Conservation (phyloP, 2,888 invertebrate genomes). For the Noctua fimbriata region DNA sequence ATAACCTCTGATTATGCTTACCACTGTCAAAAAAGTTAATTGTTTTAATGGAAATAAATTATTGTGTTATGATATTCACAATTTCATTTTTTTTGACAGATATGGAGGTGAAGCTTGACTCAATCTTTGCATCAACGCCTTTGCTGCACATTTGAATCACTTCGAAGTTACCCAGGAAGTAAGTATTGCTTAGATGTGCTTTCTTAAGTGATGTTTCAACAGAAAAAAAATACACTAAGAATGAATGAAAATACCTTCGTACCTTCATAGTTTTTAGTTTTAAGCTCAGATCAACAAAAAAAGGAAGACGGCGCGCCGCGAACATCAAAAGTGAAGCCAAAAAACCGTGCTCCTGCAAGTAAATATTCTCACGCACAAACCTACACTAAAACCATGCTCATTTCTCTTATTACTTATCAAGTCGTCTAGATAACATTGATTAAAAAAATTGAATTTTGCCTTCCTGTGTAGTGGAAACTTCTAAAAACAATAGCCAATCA, state of each 20-base stretch:
- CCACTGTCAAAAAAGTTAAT: neutral
- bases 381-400: slow-evolving; percentile 1
- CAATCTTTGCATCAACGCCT: slow-evolving; percentile 73
- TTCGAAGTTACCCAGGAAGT: slow-evolving; percentile 69
- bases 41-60: neutral
- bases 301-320: neutral
- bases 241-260: neutral
- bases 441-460: neutral
- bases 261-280: neutral
- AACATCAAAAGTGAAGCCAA: neutral
- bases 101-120: slow-evolving; percentile 84
- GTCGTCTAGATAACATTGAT: neutral
- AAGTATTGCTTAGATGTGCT: slow-evolving; percentile 8
- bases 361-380: slow-evolving; percentile 8
- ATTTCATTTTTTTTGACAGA: slow-evolving; percentile 68
- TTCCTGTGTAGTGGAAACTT: too few relatives aligned
- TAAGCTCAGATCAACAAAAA: neutral
- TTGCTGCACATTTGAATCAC: slow-evolving; percentile 78
- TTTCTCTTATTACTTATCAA: neutral
- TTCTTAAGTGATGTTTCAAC: neutral
- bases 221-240: neutral
- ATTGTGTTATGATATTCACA: neutral
- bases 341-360: neutral
- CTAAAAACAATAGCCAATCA: too few relatives aligned
- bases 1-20: neutral